A percentile compares a stretch with the other conserved stretches of the same genome.
phyloP scores from a whole-genome alignment of 2,113 vertebrate species.

The Excalfactoria chinensis region DNA sequence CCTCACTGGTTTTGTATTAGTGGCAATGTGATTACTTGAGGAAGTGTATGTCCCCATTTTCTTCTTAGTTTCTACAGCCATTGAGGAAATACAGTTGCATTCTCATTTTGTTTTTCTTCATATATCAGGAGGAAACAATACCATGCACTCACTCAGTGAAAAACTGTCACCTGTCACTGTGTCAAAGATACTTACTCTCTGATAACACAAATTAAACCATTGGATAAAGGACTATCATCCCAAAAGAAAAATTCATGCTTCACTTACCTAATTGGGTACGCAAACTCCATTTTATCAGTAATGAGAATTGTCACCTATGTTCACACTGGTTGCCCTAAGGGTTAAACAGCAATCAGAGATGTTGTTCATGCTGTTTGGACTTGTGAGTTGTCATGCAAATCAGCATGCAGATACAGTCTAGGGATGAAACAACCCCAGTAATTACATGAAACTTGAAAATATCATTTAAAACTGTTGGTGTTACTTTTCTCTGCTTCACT shows the following conservation, averaged over 20 bases:
- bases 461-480: neutral
- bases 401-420: neutral
- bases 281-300: neutral
- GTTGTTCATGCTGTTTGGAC: neutral
- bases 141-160: neutral
- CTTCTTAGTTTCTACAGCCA: neutral
- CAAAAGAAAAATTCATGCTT: neutral
- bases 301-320: neutral
- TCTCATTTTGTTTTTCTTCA: neutral
- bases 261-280: neutral
- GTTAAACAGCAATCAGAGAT: conserved; percentile 10
- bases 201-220: neutral
- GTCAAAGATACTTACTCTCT: neutral
- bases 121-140: neutral
- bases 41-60: neutral
- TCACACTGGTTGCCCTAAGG: conserved; percentile 1
- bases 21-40: neutral
- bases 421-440: neutral
- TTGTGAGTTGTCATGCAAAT: conserved; percentile 29
- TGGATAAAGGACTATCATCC: neutral
- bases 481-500: neutral
- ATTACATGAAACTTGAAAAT: conserved; percentile 30
- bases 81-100: neutral
- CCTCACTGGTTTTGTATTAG: neutral
- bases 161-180: neutral